Conservation (phyloP, 2,797 vertebrate genomes). For the Sebastes trivittatus region DNA sequence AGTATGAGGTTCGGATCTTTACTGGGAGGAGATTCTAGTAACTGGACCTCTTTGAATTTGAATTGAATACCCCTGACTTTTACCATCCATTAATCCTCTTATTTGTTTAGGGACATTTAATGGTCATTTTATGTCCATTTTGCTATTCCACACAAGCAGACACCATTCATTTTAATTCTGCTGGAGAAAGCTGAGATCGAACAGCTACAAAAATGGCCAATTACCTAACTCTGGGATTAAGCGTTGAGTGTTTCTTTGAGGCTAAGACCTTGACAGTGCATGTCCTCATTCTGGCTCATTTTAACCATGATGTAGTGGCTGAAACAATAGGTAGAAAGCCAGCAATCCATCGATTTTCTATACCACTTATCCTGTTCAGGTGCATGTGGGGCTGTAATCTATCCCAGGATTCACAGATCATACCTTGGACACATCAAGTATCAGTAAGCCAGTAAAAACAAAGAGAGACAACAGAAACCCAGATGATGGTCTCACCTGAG, state of each 20-base stretch:
- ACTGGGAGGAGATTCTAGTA: not conserved
- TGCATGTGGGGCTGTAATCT: not conserved
- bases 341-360: not conserved
- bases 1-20: not conserved
- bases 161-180: not conserved
- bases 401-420: not conserved
- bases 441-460: not conserved
- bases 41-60: not conserved
- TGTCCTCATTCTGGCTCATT: not conserved
- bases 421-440: not conserved
- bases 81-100: not conserved
- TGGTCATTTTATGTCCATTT: conserved; percentile 1
- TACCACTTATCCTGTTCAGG: not conserved
- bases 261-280: not conserved
- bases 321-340: not conserved
- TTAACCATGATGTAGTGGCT: not conserved
- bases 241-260: not conserved
- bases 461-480: not conserved
- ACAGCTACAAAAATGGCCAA: not conserved
- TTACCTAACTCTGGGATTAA: not conserved
- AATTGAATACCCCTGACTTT: not conserved
- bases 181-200: not conserved
- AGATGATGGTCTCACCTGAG: conserved; percentile 86
- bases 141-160: not conserved
- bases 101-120: not conserved